A percentile compares a stretch with the other conserved stretches of the same genome.
Evolutionary conservation across 2,797 vertebrate species (phyloP).

Genomic region (Ambastaia sidthimunki): DNA sequence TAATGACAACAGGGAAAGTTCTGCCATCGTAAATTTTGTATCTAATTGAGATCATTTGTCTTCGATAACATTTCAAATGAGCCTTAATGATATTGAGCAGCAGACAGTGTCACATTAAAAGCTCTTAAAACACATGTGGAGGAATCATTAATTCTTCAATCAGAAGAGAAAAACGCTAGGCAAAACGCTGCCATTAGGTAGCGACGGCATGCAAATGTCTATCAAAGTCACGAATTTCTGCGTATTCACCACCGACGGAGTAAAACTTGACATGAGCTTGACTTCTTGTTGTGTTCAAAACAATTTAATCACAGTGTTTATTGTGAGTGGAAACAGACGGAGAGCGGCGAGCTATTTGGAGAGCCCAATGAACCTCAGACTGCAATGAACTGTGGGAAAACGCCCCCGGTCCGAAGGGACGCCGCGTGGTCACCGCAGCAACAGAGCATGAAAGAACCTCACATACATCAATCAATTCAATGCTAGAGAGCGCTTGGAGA

Average conservation of each 20-base stretch:
- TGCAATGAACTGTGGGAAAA: slow-evolving; percentile 54
- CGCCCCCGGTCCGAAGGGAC: slow-evolving; percentile 55
- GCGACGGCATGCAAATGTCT: slow-evolving; percentile 39
- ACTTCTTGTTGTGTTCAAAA: slow-evolving; percentile 58
- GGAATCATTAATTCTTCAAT: slow-evolving; percentile 57
- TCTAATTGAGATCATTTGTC: slow-evolving; percentile 60
- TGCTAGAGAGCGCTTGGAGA: slow-evolving; percentile 48
- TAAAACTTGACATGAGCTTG: slow-evolving; percentile 42
- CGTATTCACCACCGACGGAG: slow-evolving; percentile 54
- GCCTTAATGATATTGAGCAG: slow-evolving; percentile 57
- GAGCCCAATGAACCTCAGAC: slow-evolving; percentile 61
- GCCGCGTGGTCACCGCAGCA: slow-evolving; percentile 54
- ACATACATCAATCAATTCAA: slow-evolving; percentile 56
- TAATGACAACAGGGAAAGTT: slow-evolving; percentile 55
- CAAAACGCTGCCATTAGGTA: slow-evolving; percentile 50
- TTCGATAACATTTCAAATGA: slow-evolving; percentile 59
- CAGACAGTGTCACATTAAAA: slow-evolving; percentile 62
- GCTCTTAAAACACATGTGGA: slow-evolving; percentile 56
- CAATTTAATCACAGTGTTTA: slow-evolving; percentile 62
- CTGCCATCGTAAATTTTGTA: slow-evolving; percentile 51
- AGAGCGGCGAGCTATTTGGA: slow-evolving; percentile 61
- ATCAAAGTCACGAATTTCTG: slow-evolving; percentile 58
- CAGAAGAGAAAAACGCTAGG: slow-evolving; percentile 51
- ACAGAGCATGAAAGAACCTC: slow-evolving; percentile 50
- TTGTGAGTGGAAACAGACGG: slow-evolving; percentile 43